A percentile compares a stretch with the other conserved stretches of the same genome.
Conservation (phyloP, 1,140 invertebrate species). For the Bombus waltoni region DNA sequence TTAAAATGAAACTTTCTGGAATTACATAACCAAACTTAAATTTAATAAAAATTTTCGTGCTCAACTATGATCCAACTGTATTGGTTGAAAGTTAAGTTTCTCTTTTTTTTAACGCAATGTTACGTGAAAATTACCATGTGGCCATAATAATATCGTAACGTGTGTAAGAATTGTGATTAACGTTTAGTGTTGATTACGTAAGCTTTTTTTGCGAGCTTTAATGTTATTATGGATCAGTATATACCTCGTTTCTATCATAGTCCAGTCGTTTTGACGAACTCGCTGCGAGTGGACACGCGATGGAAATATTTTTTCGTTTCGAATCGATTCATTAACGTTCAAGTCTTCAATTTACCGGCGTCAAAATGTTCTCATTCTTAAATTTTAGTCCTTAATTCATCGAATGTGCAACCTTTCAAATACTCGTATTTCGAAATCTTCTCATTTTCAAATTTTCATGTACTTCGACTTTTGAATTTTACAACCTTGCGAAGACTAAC, state of each 20-base stretch:
- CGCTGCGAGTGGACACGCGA: background rate
- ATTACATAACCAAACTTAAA: background rate
- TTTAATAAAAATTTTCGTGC: background rate
- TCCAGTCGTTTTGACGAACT: background rate
- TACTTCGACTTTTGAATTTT: too few species aligned
- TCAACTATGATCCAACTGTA: background rate
- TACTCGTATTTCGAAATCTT: background rate
- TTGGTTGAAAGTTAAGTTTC: background rate
- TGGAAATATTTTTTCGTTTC: background rate
- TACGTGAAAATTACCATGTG: background rate
- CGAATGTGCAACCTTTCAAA: background rate
- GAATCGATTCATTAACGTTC: background rate
- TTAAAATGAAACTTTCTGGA: background rate
- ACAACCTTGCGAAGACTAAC: too few species aligned
- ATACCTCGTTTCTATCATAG: background rate
- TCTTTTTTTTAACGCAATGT: background rate
- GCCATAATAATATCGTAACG: background rate
- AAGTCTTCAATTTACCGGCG: too few species aligned
- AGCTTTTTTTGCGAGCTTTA: background rate
- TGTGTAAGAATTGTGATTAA: constrained; percentile 9
- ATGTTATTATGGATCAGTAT: background rate
- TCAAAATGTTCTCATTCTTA: too few species aligned
- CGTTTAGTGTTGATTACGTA: background rate
- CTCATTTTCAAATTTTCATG: background rate
- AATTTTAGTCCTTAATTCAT: too few species aligned